phyloP scores from a whole-genome alignment of 2,797 vertebrate genomes.

The Mus minutoides region DNA sequence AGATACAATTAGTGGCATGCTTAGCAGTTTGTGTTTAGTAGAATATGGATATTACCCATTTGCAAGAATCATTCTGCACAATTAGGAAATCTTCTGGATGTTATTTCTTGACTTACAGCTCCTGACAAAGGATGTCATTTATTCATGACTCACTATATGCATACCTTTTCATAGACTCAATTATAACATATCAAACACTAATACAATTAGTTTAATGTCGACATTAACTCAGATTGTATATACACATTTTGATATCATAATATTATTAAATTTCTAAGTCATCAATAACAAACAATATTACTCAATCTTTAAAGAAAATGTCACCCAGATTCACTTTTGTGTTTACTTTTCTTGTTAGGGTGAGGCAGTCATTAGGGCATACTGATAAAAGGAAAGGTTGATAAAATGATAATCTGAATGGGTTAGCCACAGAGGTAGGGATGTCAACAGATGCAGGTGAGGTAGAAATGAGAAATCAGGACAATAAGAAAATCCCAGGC shows the following conservation, averaged over 20 bases:
- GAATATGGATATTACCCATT: neutral
- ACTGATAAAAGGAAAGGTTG: neutral
- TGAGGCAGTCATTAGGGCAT: neutral
- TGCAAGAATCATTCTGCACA: neutral
- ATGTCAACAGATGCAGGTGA: neutral
- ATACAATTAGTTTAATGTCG: neutral
- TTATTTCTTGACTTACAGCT: neutral
- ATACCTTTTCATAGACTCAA: neutral
- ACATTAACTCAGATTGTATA: neutral
- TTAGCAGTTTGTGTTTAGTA: neutral
- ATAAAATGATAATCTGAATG: neutral
- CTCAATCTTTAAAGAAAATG: neutral
- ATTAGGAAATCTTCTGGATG: neutral
- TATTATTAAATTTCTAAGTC: neutral
- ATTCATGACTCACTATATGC: neutral
- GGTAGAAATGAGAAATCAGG: neutral
- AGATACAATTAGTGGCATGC: neutral
- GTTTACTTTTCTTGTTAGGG: neutral
- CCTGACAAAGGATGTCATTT: neutral
- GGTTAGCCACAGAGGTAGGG: neutral
- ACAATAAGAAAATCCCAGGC: neutral
- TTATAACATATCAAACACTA: neutral
- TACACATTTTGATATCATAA: neutral
- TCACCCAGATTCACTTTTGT: neutral
- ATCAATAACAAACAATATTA: neutral